Percentiles rank a stretch among this genome's conserved stretches.
Conservation (phyloP, 1,140 invertebrate species). For the Lepidotrigona ventralis region DNA sequence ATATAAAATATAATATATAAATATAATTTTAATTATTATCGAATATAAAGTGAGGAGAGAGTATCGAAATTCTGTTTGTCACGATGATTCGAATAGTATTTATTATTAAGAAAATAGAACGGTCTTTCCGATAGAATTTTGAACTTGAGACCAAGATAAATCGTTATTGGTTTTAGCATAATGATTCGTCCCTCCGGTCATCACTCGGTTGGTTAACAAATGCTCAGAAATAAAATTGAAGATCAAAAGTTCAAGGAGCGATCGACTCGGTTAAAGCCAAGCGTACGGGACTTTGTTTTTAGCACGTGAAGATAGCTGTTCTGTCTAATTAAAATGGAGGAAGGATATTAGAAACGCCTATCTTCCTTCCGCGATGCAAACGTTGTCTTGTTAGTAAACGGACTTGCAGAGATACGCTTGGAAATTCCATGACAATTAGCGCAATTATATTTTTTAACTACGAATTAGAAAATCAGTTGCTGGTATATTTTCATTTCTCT, state of each 20-base stretch:
- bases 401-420: background rate
- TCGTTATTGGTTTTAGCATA: no score
- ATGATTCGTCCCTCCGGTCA: no score
- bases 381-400: background rate
- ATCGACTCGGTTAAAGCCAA: background rate
- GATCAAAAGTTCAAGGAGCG: background rate
- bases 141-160: no score
- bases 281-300: slow-evolving; percentile 21
- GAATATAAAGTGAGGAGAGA: no score
- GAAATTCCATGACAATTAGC: background rate
- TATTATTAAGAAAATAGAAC: no score
- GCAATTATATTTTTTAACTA: background rate
- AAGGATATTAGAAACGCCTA: slow-evolving; percentile 1
- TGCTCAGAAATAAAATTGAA: background rate
- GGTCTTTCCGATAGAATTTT: no score
- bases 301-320: background rate
- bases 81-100: no score
- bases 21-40: no score
- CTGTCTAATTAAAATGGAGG: slow-evolving; percentile 30
- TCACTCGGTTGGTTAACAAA: no score
- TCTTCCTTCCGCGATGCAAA: slow-evolving; percentile 25
- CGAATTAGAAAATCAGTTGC: background rate
- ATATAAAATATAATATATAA: no score
- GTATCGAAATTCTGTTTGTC: no score
- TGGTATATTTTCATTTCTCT: background rate